Conservation (phyloP, 1,140 invertebrate genomes). For the Platorchestia sp. region DNA sequence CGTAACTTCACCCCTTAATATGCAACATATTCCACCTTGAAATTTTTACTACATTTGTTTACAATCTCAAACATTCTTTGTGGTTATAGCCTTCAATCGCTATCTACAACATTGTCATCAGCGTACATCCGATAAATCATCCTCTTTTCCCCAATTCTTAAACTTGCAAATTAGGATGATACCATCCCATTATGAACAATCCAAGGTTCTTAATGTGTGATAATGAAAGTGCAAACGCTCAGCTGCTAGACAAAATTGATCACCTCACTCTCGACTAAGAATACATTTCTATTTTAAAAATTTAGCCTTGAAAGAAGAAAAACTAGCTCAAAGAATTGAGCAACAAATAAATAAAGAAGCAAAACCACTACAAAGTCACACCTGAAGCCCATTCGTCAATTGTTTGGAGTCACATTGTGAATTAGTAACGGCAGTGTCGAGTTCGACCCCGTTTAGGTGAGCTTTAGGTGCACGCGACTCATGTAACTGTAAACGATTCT, state of each 20-base stretch:
- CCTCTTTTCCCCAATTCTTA: too few species aligned
- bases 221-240: neutral
- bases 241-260: neutral
- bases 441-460: neutral
- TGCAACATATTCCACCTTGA: too few species aligned
- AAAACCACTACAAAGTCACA: neutral
- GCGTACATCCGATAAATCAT: too few species aligned
- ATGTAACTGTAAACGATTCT: conserved; percentile 73
- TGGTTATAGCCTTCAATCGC: too few species aligned
- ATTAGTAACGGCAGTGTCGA: neutral
- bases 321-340: neutral
- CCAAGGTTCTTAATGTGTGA: neutral
- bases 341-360: neutral
- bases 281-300: neutral
- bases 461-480: conserved; percentile 71
- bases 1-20: too few species aligned
- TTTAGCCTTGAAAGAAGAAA: neutral
- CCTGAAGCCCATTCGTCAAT: neutral
- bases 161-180: neutral
- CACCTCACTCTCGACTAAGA: neutral
- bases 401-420: neutral
- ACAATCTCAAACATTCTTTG: too few species aligned
- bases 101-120: too few species aligned
- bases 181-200: neutral
- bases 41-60: too few species aligned